phyloP scores from a whole-genome alignment of 2,113 vertebrate genomes.

The Sterrhoptilus dennistouni region DNA sequence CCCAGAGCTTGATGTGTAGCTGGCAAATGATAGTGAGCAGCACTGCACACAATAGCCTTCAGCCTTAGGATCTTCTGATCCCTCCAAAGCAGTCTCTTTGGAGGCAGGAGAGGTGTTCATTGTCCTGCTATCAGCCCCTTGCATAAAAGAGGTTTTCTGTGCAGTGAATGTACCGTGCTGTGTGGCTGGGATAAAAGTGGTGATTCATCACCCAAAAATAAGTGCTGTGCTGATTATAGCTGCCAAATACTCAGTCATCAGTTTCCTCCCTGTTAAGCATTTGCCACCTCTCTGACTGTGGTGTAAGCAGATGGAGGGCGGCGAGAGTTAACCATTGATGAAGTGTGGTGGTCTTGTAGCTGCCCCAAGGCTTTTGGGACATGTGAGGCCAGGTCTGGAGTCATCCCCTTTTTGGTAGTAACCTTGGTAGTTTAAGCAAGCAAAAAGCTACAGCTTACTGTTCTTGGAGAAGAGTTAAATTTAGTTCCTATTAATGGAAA shows the following conservation, averaged over 20 bases:
- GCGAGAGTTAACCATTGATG: background rate
- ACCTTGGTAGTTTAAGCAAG: background rate
- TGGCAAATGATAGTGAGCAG: background rate
- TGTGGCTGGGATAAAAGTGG: background rate
- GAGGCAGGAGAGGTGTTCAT: background rate
- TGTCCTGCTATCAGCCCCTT: background rate
- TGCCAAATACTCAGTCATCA: conserved; percentile 26
- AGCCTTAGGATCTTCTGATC: background rate
- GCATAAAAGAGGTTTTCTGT: background rate
- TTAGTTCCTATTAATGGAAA: background rate
- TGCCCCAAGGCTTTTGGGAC: background rate
- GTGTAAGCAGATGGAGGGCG: background rate
- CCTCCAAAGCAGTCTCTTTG: background rate
- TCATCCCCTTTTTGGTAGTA: background rate
- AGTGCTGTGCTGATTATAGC: background rate
- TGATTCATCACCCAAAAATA: conserved; percentile 47
- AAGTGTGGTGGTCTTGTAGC: background rate
- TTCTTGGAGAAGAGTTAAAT: background rate
- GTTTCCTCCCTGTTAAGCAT: background rate
- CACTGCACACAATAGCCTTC: background rate
- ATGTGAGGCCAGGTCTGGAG: background rate
- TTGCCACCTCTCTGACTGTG: conserved; percentile 18
- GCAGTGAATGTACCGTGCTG: background rate
- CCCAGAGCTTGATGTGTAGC: background rate
- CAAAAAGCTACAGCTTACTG: background rate